phyloP scores from a whole-genome alignment of 1,140 invertebrate genomes.

The Spodoptera litura region DNA sequence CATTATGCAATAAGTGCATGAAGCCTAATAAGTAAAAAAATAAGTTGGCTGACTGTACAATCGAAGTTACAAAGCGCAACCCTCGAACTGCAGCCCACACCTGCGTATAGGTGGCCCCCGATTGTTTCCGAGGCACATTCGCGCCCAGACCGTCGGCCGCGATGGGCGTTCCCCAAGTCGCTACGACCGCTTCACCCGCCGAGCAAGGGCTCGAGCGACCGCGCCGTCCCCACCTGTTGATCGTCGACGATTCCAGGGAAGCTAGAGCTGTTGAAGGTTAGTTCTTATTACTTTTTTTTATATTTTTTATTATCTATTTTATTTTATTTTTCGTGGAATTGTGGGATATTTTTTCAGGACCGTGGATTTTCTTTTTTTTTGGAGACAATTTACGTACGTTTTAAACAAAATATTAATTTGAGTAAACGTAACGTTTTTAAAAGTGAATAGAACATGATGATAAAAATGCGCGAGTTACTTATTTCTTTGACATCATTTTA shows the following conservation, averaged over 20 bases:
- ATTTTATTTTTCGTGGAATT: neutral
- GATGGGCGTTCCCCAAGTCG: slow-evolving; percentile 78
- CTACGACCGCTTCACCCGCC: slow-evolving; percentile 67
- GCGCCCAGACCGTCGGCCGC: slow-evolving; percentile 75
- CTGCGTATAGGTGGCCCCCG: slow-evolving; percentile 36
- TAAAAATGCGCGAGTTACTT: neutral
- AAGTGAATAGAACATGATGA: too few species aligned
- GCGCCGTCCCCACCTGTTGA: slow-evolving; percentile 80
- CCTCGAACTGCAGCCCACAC: slow-evolving; percentile 35
- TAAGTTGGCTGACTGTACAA: neutral
- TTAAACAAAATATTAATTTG: too few species aligned
- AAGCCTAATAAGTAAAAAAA: too few species aligned
- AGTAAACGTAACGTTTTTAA: too few species aligned
- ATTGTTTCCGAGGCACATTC: slow-evolving; percentile 63
- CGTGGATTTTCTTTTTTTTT: too few species aligned
- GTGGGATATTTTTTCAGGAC: too few species aligned
- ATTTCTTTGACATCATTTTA: neutral
- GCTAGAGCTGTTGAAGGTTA: slow-evolving; percentile 75
- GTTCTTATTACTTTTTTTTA: slow-evolving; percentile 52
- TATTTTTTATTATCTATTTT: neutral
- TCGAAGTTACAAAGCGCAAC: slow-evolving; percentile 40
- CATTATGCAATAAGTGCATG: too few species aligned
- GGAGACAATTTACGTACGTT: too few species aligned
- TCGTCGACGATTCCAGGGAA: slow-evolving; percentile 80
- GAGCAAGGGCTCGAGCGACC: slow-evolving; percentile 75